These are phyloP conservation scores for Lates calcarifer DNA, from an alignment of 2,113 vertebrate genomes.

Conservation along the genomic window DNA sequence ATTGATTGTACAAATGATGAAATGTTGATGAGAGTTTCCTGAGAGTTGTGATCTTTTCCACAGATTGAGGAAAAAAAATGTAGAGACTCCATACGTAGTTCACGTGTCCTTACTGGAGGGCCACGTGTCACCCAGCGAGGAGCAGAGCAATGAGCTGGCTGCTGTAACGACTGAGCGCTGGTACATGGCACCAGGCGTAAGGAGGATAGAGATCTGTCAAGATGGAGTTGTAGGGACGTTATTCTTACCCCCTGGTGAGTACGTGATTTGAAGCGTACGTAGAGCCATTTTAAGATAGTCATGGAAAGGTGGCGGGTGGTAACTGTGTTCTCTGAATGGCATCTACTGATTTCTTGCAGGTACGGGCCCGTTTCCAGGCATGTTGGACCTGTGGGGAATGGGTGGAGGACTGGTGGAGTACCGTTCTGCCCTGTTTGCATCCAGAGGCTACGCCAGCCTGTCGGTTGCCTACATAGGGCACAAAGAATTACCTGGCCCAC, in stretches of 20 bases:
- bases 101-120: constrained; percentile 74
- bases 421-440: constrained; percentile 78
- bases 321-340: background rate
- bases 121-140: constrained; percentile 63
- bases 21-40: background rate
- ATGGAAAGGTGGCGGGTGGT: background rate
- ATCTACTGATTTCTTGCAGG: constrained; percentile 50
- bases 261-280: background rate
- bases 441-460: constrained; percentile 73
- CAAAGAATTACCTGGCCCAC: constrained; percentile 72
- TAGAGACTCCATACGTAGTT: constrained; percentile 64
- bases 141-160: constrained; percentile 61
- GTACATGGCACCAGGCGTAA: constrained; percentile 78
- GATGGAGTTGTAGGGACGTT: constrained; percentile 76
- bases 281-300: background rate
- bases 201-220: constrained; percentile 68
- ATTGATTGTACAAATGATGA: background rate
- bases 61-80: constrained; percentile 79
- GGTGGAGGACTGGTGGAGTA: constrained; percentile 78
- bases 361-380: constrained; percentile 73
- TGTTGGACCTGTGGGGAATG: constrained; percentile 77
- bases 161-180: constrained; percentile 70
- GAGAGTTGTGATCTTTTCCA: constrained; percentile 8
- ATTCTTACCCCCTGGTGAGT: constrained; percentile 81
- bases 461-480: constrained; percentile 73